These are phyloP conservation scores for Proterorhinus semilunaris DNA, from an alignment of 2,113 vertebrate species.

Conservation along the genomic window DNA sequence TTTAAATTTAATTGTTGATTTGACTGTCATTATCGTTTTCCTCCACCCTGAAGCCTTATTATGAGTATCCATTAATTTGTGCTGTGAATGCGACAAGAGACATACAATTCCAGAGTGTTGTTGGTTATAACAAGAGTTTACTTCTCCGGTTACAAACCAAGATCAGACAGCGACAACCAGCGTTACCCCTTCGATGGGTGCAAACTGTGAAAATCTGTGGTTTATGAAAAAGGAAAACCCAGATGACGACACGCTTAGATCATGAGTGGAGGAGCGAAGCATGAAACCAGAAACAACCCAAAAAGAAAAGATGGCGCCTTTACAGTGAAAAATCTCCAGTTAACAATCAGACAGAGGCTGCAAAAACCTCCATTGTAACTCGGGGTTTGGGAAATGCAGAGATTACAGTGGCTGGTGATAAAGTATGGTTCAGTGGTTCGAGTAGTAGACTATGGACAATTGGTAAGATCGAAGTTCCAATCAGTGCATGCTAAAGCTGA, in stretches of 20 bases:
- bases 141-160: constrained; percentile 25
- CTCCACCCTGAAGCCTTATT: not conserved
- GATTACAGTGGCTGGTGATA: no score
- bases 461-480: no score
- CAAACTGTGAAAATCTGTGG: not conserved
- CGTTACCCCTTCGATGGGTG: constrained; percentile 18
- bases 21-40: not conserved
- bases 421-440: no score
- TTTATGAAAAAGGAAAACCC: not conserved
- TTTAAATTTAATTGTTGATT: no score
- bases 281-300: constrained; percentile 11
- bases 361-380: no score
- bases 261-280: constrained; percentile 20
- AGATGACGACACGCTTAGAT: constrained; percentile 12
- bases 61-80: not conserved
- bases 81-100: constrained; percentile 2
- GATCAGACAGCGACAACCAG: constrained; percentile 20
- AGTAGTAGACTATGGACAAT: no score
- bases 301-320: constrained; percentile 16
- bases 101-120: constrained; percentile 16
- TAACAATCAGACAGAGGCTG: constrained; percentile 3
- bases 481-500: no score
- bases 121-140: constrained; percentile 22
- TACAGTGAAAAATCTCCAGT: not conserved
- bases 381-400: no score